Conservation (phyloP, 2,113 vertebrate species). For the Pachyramphus minor region DNA sequence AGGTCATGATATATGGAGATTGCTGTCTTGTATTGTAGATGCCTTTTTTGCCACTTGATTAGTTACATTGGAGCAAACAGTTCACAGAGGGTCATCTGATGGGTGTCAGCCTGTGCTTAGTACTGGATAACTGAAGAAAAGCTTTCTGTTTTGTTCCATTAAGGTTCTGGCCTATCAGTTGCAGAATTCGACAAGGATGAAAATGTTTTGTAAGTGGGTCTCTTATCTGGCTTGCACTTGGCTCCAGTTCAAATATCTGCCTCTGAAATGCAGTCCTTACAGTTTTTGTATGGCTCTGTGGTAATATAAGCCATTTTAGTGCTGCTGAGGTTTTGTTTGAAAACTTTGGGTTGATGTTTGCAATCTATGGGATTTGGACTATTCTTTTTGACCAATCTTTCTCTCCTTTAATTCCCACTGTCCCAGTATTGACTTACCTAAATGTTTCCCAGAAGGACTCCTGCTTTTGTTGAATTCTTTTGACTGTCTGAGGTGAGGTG, state of each 20-base stretch:
- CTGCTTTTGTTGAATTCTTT: background rate
- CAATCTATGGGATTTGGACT: background rate
- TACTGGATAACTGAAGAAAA: constrained; percentile 4
- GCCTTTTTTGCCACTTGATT: background rate
- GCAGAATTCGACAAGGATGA: background rate
- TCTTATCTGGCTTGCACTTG: constrained; percentile 22
- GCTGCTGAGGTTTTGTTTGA: background rate
- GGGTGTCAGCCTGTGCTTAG: constrained; percentile 20
- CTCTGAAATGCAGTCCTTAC: background rate
- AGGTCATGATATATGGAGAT: background rate
- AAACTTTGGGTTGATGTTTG: background rate
- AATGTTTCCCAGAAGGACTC: background rate
- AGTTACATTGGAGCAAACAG: background rate
- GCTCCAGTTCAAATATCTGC: constrained; percentile 12
- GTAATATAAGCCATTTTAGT: background rate
- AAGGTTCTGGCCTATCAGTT: background rate
- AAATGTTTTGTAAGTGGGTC: constrained; percentile 23
- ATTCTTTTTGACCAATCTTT: background rate
- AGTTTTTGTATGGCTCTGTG: background rate
- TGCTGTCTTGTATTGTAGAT: background rate
- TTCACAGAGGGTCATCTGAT: background rate
- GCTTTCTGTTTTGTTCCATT: constrained; percentile 36
- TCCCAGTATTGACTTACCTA: background rate
- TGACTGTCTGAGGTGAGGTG: background rate
- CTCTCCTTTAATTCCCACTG: background rate